These are phyloP conservation scores for Ispidina lecontei DNA, from an alignment of 2,797 vertebrate genomes.

Conservation along the genomic window DNA sequence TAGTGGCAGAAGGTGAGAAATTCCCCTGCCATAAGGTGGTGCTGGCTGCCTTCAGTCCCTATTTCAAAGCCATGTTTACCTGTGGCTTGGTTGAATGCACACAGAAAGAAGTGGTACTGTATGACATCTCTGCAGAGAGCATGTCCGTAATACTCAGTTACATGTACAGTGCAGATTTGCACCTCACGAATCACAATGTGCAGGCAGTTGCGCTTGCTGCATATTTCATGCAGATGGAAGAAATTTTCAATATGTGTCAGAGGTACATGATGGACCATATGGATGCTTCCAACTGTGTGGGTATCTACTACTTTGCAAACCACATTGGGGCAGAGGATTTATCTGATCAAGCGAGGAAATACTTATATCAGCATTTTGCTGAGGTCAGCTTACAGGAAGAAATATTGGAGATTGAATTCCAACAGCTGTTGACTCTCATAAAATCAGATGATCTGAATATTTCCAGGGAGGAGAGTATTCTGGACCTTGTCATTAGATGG, in stretches of 20 bases:
- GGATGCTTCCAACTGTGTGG: slow-evolving; percentile 95
- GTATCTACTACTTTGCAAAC: slow-evolving; percentile 92
- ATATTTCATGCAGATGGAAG: slow-evolving; percentile 95
- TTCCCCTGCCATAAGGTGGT: slow-evolving; percentile 95
- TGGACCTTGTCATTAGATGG: slow-evolving; percentile 94
- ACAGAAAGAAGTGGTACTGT: slow-evolving; percentile 86
- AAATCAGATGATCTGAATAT: slow-evolving; percentile 94
- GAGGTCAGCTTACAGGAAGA: slow-evolving; percentile 93
- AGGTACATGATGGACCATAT: slow-evolving; percentile 94
- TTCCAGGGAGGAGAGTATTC: slow-evolving; percentile 91
- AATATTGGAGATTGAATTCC: slow-evolving; percentile 89
- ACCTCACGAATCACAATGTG: slow-evolving; percentile 86
- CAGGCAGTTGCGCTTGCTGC: slow-evolving; percentile 91
- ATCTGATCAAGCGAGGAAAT: slow-evolving; percentile 86
- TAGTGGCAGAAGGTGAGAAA: slow-evolving; percentile 89
- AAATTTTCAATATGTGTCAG: slow-evolving; percentile 88
- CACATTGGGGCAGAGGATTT: slow-evolving; percentile 95
- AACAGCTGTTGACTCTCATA: slow-evolving; percentile 89
- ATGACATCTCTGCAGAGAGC: slow-evolving; percentile 88
- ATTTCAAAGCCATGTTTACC: slow-evolving; percentile 97
- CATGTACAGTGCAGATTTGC: slow-evolving; percentile 90
- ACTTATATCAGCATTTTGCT: slow-evolving; percentile 90
- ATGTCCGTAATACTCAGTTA: slow-evolving; percentile 87
- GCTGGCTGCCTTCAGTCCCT: slow-evolving; percentile 95
- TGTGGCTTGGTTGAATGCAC: slow-evolving; percentile 91